A percentile compares a stretch with the other conserved stretches of the same genome.
These are phyloP conservation scores for Chitala chitala DNA, from an alignment of 2,113 vertebrate species.

Conservation along the genomic window DNA sequence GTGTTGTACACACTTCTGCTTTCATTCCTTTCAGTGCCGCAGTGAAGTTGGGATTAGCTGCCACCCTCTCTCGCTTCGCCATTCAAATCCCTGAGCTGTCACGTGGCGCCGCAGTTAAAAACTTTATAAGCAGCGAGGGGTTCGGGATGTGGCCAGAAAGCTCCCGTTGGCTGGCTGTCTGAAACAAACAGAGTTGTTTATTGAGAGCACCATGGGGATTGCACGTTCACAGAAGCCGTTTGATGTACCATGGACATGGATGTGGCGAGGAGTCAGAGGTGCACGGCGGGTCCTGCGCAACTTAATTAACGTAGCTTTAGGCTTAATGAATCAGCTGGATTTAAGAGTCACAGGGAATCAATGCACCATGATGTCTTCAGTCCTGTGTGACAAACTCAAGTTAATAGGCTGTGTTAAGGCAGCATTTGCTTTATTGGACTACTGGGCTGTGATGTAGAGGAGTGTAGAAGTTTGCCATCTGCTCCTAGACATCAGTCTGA, in stretches of 20 bases:
- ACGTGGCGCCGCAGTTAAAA: no score
- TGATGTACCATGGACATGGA: background rate
- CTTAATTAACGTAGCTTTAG: constrained; percentile 20
- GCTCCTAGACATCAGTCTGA: background rate
- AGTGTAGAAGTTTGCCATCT: background rate
- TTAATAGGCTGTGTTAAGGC: background rate
- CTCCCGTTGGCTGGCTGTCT: background rate
- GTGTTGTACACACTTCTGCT: no score
- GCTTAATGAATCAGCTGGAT: constrained; percentile 14
- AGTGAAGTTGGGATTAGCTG: no score
- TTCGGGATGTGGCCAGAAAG: background rate
- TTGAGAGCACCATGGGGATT: constrained; percentile 2
- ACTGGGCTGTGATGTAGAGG: background rate
- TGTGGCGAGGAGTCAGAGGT: background rate
- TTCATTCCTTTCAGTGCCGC: no score
- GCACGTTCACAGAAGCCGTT: background rate
- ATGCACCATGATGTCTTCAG: constrained; percentile 14
- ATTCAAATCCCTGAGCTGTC: no score
- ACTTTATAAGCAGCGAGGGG: no score
- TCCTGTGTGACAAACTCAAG: background rate
- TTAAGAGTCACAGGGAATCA: constrained; percentile 15
- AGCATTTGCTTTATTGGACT: background rate
- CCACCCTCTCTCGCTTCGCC: no score
- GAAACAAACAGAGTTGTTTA: constrained; percentile 4
- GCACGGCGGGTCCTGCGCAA: background rate